phyloP scores from a whole-genome alignment of 1,140 invertebrate genomes.

The Cydia fagiglandana region DNA sequence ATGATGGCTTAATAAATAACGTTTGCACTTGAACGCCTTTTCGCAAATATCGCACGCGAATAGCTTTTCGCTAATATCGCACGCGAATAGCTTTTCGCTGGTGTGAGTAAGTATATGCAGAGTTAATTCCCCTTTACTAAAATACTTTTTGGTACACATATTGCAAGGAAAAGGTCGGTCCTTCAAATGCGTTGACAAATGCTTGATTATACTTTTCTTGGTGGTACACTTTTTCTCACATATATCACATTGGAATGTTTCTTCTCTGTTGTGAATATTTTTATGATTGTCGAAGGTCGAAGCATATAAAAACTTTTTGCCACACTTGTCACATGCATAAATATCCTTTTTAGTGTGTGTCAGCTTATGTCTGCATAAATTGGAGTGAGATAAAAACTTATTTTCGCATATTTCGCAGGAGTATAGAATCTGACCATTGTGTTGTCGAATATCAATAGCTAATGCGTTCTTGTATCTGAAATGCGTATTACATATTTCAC shows the following conservation, averaged over 20 bases:
- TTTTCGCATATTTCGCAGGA: no score
- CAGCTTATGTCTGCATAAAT: no score
- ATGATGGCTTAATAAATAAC: background rate
- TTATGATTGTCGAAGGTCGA: no score
- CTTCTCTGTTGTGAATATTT: no score
- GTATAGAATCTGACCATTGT: no score
- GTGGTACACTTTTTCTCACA: background rate
- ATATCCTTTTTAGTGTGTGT: no score
- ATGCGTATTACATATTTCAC: background rate
- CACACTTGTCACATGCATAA: no score
- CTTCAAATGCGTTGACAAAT: background rate
- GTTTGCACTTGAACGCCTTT: background rate
- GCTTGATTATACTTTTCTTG: constrained; percentile 11
- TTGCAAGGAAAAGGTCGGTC: constrained; percentile 30
- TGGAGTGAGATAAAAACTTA: no score
- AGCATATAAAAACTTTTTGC: no score
- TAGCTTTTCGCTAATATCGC: background rate
- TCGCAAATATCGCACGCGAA: background rate
- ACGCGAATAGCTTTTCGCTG: background rate
- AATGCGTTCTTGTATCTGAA: no score
- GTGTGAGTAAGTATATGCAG: constrained; percentile 28
- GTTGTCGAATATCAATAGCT: no score
- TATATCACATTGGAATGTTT: no score
- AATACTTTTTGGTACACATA: constrained; percentile 35
- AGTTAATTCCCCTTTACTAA: constrained; percentile 31